These are phyloP conservation scores for Malurus elegans DNA, from an alignment of 2,113 vertebrate species.

Conservation along the genomic window DNA sequence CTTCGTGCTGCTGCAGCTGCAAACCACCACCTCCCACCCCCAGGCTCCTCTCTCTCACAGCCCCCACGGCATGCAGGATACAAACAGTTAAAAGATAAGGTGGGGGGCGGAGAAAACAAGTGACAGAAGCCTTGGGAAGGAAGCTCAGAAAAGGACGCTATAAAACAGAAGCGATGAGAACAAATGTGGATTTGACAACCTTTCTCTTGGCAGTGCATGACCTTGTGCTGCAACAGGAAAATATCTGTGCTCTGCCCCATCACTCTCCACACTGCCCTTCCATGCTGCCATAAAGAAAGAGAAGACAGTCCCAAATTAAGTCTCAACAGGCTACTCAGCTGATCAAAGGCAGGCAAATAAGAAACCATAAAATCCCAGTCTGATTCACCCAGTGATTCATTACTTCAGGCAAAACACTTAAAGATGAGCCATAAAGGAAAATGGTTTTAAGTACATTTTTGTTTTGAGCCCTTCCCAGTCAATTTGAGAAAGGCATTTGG, in stretches of 20 bases:
- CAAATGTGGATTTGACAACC: background rate
- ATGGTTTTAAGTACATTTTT: constrained; percentile 49
- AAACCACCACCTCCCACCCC: background rate
- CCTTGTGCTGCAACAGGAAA: background rate
- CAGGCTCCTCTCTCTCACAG: background rate
- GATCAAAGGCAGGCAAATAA: constrained; percentile 57
- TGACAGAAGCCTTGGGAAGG: background rate
- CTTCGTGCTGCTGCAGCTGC: background rate
- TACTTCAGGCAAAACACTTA: constrained; percentile 54
- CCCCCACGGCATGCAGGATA: fast-evolving
- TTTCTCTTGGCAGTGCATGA: background rate
- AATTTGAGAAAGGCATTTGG: constrained; percentile 43
- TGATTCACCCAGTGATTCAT: constrained; percentile 53
- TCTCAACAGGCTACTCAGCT: constrained; percentile 18
- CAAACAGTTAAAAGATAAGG: background rate
- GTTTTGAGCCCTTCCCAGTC: constrained; percentile 46
- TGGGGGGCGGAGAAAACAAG: background rate
- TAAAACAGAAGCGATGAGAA: background rate
- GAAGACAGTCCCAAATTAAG: constrained; percentile 17
- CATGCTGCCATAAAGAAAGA: background rate
- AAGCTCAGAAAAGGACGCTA: background rate
- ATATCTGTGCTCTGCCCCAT: background rate
- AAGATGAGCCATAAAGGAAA: constrained; percentile 58
- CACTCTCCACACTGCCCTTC: background rate
- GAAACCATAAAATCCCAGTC: constrained; percentile 31